Percentiles rank a stretch among this genome's conserved stretches.
phyloP scores from a whole-genome alignment of 2,888 invertebrate species.

The Branchellion lobata region DNA sequence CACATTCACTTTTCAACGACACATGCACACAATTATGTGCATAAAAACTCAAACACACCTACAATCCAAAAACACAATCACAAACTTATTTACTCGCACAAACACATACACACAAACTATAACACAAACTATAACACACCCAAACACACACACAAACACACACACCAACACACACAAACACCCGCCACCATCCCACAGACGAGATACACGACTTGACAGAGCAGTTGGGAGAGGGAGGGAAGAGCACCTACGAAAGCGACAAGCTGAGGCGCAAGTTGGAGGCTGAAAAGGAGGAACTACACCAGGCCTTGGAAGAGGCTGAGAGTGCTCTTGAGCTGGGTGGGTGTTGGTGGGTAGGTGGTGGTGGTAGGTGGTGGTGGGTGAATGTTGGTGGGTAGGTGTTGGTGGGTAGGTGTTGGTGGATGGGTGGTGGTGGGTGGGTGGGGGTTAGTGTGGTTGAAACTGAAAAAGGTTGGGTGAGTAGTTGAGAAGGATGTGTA shows the following conservation, averaged over 20 bases:
- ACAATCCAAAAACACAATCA: background rate
- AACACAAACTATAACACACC: background rate
- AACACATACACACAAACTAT: background rate
- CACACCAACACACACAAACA: background rate
- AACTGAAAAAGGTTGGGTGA: background rate
- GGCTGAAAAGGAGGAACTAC: constrained; percentile 98
- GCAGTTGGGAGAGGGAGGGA: constrained; percentile 98
- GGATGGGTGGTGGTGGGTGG: background rate
- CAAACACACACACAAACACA: too few species aligned
- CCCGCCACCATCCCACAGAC: constrained; percentile 66
- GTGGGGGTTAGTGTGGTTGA: background rate
- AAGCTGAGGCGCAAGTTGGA: constrained; percentile 97
- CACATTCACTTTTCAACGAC: too few species aligned
- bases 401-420: background rate
- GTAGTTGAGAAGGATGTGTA: too few species aligned
- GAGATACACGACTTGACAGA: constrained; percentile 99
- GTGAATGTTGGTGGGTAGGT: background rate
- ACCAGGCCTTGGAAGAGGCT: constrained; percentile 97
- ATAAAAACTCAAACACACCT: background rate
- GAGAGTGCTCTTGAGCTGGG: constrained; percentile 90
- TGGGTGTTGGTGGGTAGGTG: background rate
- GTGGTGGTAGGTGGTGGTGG: too few species aligned
- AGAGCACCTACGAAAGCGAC: constrained; percentile 98
- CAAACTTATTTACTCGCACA: background rate
- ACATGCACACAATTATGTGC: too few species aligned